phyloP scores from a whole-genome alignment of 30 jellyfish, hydroid and myxozoan species.

The Aurelia sp. region DNA sequence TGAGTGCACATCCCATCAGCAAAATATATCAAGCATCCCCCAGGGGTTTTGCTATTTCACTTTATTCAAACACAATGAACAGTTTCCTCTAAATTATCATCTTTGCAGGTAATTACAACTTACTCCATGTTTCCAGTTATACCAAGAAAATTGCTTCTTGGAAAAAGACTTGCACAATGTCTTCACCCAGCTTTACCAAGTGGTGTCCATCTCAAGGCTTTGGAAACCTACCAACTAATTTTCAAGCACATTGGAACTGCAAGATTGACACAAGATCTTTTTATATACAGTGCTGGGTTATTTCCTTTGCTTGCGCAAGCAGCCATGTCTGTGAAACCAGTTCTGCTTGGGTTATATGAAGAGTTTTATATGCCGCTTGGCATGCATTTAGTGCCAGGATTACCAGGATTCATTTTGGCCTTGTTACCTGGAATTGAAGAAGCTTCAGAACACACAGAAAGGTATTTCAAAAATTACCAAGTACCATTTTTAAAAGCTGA shows the following conservation, averaged over 20 bases:
- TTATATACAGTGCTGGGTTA: conserved; percentile 85
- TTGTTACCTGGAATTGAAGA: conserved; percentile 97
- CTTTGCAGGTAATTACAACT: conserved; percentile 72
- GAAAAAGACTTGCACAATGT: conserved; percentile 97
- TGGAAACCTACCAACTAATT: conserved; percentile 80
- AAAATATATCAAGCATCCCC: no score
- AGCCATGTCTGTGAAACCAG: conserved; percentile 92
- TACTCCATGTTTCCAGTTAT: conserved; percentile 80
- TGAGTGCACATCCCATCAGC: no score
- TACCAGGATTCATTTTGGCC: conserved; percentile 90
- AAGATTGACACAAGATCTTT: conserved; percentile 81
- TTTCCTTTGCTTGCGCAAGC: conserved; percentile 94
- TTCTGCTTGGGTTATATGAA: conserved; percentile 80
- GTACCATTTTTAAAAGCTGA: no score
- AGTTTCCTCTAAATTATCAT: background rate
- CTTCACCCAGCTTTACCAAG: conserved; percentile 98
- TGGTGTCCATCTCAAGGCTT: conserved; percentile 96
- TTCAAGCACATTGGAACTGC: conserved; percentile 90
- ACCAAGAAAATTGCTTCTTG: conserved; percentile 91
- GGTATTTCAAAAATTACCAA: conserved; percentile 31
- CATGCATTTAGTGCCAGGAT: conserved; percentile 74
- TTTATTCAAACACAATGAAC: no score
- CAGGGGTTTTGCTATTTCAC: no score
- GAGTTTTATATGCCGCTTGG: conserved; percentile 86
- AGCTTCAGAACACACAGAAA: conserved; percentile 88